A percentile compares a stretch with the other conserved stretches of the same genome.
Evolutionary conservation across 2,888 invertebrate genomes (phyloP).

Genomic region (Dysmachus trigonus): DNA sequence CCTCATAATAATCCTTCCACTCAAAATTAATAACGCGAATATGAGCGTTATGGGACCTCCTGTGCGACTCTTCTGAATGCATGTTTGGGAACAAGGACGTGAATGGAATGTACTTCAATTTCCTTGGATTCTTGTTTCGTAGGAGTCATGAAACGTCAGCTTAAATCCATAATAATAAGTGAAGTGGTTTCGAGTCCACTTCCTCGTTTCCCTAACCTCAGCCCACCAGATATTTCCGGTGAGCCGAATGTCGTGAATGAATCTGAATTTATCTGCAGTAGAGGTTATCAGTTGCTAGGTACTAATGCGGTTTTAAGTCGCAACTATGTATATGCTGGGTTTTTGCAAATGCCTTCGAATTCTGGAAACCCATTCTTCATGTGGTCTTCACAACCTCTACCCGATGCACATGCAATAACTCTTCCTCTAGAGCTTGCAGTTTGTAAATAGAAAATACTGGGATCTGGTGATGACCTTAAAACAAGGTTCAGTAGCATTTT

Average conservation of each 20-base stretch:
- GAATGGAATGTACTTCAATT: not conserved
- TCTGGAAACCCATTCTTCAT: not conserved
- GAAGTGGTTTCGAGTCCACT: not conserved
- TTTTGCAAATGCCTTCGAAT: not conserved
- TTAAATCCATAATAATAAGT: not conserved
- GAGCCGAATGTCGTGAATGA: not conserved
- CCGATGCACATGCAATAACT: conserved; percentile 16
- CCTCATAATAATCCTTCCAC: not conserved
- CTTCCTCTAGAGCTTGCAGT: not conserved
- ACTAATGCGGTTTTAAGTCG: not conserved
- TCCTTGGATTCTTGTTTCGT: not conserved
- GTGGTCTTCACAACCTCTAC: not conserved
- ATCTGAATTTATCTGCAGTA: not conserved
- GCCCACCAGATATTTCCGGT: not conserved
- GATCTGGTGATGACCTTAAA: not conserved
- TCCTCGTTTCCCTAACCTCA: not conserved
- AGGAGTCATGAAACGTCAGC: conserved; percentile 5
- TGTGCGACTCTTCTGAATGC: not conserved
- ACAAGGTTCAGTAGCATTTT: conserved; percentile 7
- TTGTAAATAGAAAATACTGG: not conserved
- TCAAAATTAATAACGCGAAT: conserved; percentile 29
- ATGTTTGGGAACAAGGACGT: not conserved
- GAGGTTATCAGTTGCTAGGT: not conserved
- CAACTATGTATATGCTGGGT: not conserved
- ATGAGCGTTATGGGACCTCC: not conserved